These are phyloP conservation scores for Euclidia mi DNA, from an alignment of 2,888 invertebrate species.

Conservation along the genomic window DNA sequence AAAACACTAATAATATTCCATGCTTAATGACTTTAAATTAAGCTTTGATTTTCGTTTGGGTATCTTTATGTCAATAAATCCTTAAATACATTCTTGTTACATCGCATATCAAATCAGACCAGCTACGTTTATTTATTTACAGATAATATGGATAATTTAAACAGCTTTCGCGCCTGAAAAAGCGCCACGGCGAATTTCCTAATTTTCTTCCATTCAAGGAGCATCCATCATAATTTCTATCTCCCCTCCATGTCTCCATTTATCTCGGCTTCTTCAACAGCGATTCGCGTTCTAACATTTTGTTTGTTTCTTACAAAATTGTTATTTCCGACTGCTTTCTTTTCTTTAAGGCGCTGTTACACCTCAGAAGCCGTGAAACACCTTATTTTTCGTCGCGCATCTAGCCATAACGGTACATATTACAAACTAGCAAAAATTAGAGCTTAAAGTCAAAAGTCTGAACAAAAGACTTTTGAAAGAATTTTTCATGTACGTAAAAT, in stretches of 20 bases:
- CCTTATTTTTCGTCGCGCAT: no score
- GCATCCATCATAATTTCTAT: constrained; percentile 89
- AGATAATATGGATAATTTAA: constrained; percentile 82
- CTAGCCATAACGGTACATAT: no score
- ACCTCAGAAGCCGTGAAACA: no score
- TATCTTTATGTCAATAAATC: no score
- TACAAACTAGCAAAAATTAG: no score
- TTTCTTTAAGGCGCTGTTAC: no score
- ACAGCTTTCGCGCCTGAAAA: constrained; percentile 75
- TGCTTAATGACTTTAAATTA: no score
- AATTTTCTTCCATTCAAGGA: constrained; percentile 86
- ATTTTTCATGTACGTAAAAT: no score
- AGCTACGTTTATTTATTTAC: constrained; percentile 63
- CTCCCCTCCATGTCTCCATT: constrained; percentile 86
- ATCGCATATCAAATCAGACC: constrained; percentile 43
- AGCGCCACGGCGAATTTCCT: constrained; percentile 84
- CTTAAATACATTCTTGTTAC: constrained; percentile 5
- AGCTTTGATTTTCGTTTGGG: no score
- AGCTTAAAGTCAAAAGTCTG: no score
- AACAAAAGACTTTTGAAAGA: no score
- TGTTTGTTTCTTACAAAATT: constrained; percentile 88
- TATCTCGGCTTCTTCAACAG: constrained; percentile 83
- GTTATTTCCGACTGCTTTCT: constrained; percentile 87
- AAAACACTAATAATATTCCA: no score
- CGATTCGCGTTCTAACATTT: constrained; percentile 84